Conservation (phyloP, 2,797 vertebrate species). For the Pelobates cultripes region DNA sequence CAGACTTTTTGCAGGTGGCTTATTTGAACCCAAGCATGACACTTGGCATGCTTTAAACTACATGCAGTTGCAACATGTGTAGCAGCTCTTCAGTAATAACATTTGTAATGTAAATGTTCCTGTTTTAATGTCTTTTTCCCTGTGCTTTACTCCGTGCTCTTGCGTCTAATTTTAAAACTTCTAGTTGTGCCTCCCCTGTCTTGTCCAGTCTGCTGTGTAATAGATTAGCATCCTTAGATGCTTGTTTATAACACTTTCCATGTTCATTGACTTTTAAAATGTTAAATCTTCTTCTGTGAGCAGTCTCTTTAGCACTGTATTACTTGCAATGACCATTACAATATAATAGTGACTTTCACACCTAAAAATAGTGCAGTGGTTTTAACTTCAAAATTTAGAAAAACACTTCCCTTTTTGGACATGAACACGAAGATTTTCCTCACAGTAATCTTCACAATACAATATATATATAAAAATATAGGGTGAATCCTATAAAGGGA, state of each 20-base stretch:
- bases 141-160: neutral
- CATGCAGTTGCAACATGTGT: neutral
- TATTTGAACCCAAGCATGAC: neutral
- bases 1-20: neutral
- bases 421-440: too few relatives aligned
- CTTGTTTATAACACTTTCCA: neutral
- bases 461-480: too few relatives aligned
- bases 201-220: slow-evolving; percentile 2
- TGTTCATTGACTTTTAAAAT: too few relatives aligned
- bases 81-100: neutral
- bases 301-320: too few relatives aligned
- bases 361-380: too few relatives aligned
- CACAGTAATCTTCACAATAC: too few relatives aligned
- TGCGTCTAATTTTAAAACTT: neutral
- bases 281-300: too few relatives aligned
- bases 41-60: neutral
- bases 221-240: neutral
- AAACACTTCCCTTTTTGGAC: too few relatives aligned
- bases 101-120: neutral
- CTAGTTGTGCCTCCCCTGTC: neutral
- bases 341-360: too few relatives aligned
- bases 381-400: too few relatives aligned
- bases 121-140: neutral
- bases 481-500: too few relatives aligned
- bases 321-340: too few relatives aligned